phyloP scores from a whole-genome alignment of 2,888 invertebrate genomes.

The Erebia aethiops region DNA sequence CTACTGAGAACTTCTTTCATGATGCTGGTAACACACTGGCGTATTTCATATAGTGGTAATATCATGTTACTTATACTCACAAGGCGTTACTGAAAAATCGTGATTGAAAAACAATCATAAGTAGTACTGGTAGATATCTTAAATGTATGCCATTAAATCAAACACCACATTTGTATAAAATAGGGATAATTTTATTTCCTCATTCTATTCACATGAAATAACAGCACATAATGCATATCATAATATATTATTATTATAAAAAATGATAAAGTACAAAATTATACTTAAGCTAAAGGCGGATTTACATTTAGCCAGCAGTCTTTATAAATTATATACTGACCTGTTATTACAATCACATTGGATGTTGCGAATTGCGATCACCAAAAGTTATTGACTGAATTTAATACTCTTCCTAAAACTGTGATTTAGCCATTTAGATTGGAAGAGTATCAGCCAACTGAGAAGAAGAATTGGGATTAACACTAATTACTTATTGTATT shows the following conservation, averaged over 20 bases:
- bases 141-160: conserved; percentile 43
- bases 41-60: no score
- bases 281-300: conserved; percentile 43
- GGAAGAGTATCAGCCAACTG: conserved; percentile 1
- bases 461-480: not conserved
- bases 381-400: not conserved
- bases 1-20: no score
- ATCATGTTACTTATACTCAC: no score
- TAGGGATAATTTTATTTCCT: conserved; percentile 73
- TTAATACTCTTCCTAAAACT: not conserved
- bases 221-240: conserved; percentile 61
- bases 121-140: no score
- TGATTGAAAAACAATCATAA: not conserved
- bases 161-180: conserved; percentile 55
- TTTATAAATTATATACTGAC: not conserved
- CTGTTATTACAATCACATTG: no score
- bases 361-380: not conserved
- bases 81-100: no score
- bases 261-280: conserved; percentile 71
- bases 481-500: no score
- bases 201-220: conserved; percentile 68
- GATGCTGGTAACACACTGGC: no score
- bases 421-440: not conserved
- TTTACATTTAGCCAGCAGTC: conserved; percentile 3
- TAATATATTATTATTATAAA: conserved; percentile 52